phyloP scores from a whole-genome alignment of 2,113 vertebrate species.

The Hymenochirus boettgeri region DNA sequence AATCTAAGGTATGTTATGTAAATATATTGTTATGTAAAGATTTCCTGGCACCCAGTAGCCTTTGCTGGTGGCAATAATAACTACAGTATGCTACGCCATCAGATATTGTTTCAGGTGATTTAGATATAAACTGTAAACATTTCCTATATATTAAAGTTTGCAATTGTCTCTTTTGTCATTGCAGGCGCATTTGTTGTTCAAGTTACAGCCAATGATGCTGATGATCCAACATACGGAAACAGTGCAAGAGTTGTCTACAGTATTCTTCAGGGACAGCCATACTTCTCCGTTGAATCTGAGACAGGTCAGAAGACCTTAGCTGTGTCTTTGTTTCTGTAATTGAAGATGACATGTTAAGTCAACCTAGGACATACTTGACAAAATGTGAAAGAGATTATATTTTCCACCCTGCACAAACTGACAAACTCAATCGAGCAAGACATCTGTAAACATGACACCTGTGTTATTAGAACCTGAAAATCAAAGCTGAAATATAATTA shows the following conservation, averaged over 20 bases:
- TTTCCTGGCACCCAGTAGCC: too few species aligned
- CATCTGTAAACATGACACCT: conserved; percentile 55
- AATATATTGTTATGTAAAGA: too few species aligned
- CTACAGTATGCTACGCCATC: too few species aligned
- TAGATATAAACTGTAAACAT: too few species aligned
- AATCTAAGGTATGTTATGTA: too few species aligned
- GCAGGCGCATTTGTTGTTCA: conserved; percentile 88
- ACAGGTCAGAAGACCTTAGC: conserved; percentile 72
- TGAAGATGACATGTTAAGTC: conserved; percentile 53
- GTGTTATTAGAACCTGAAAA: conserved; percentile 56
- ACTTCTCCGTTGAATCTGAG: conserved; percentile 90
- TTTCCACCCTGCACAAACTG: conserved; percentile 50
- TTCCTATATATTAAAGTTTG: too few species aligned
- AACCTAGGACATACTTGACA: conserved; percentile 53
- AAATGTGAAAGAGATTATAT: conserved; percentile 55
- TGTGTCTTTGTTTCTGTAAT: conserved; percentile 49
- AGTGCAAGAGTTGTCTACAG: conserved; percentile 91
- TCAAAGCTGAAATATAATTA: conserved; percentile 54
- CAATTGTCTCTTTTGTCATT: conserved; percentile 48
- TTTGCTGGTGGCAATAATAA: too few species aligned
- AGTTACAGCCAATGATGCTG: conserved; percentile 85
- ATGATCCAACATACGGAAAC: conserved; percentile 89
- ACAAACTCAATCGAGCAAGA: conserved; percentile 49
- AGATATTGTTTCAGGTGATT: too few species aligned
- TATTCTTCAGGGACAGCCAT: conserved; percentile 93